Evolutionary conservation across 2,797 vertebrate species (phyloP).

Genomic region (Oophaga sylvatica): DNA sequence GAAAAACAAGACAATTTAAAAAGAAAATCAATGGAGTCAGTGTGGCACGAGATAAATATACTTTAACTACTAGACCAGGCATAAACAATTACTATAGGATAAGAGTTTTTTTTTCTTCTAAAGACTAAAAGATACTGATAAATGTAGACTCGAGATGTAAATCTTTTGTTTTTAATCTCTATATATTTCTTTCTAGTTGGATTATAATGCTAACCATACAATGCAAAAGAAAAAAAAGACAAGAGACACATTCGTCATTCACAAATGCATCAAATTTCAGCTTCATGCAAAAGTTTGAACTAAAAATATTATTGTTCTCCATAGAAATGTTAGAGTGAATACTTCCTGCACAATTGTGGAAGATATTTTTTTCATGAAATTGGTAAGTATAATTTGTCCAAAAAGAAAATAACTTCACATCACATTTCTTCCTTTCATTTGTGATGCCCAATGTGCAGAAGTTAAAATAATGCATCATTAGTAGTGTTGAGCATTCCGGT

Average conservation of each 20-base stretch:
- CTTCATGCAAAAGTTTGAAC: not conserved
- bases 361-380: not conserved
- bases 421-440: constrained; percentile 29
- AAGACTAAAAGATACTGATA: constrained; percentile 38
- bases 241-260: not conserved
- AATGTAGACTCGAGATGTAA: constrained; percentile 45
- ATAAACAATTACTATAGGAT: constrained; percentile 59
- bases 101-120: constrained; percentile 44
- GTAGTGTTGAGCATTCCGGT: too few relatives aligned
- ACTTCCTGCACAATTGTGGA: not conserved
- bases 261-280: not conserved
- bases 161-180: constrained; percentile 27
- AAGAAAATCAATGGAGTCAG: constrained; percentile 61
- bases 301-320: not conserved
- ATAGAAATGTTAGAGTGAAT: not conserved
- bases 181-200: not conserved
- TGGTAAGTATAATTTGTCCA: constrained; percentile 20
- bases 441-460: not conserved
- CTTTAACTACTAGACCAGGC: constrained; percentile 52
- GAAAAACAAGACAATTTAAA: constrained; percentile 62
- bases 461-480: constrained; percentile 37
- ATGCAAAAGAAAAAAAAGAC: not conserved
- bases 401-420: constrained; percentile 23
- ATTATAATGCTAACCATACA: not conserved
- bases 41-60: constrained; percentile 59